A percentile compares a stretch with the other conserved stretches of the same genome.
phyloP scores from a whole-genome alignment of 2,113 vertebrate genomes.

The Pollimyrus isidori region DNA sequence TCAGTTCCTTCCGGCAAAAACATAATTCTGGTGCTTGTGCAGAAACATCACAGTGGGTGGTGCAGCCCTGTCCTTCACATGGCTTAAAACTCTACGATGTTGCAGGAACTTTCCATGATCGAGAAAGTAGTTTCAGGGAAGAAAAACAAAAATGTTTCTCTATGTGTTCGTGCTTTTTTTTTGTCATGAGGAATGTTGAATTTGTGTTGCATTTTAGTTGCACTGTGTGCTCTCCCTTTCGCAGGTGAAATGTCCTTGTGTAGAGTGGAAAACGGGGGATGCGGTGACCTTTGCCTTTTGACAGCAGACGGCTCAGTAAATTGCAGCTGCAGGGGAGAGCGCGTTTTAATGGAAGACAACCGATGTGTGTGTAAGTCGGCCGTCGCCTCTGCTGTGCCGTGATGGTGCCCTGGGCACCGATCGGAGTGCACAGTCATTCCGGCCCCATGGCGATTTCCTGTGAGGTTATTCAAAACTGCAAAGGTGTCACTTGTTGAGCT shows the following conservation, averaged over 20 bases:
- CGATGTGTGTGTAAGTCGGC: slow-evolving; percentile 96
- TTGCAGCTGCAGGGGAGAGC: slow-evolving; percentile 86
- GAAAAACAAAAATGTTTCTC: background rate
- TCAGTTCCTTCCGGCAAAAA: slow-evolving; percentile 5
- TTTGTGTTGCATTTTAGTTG: background rate
- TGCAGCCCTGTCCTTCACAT: background rate
- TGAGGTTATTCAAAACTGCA: background rate
- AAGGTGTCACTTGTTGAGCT: background rate
- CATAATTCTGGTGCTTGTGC: background rate
- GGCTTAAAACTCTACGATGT: background rate
- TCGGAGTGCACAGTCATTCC: background rate
- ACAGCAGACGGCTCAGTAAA: slow-evolving; percentile 83
- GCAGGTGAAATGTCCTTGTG: slow-evolving; percentile 91
- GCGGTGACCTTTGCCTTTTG: slow-evolving; percentile 88
- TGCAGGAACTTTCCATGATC: background rate
- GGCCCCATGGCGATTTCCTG: background rate
- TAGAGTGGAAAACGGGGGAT: slow-evolving; percentile 80
- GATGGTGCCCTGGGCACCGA: background rate
- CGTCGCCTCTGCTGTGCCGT: background rate
- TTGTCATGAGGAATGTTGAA: background rate
- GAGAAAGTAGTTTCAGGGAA: background rate
- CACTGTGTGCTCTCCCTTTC: slow-evolving; percentile 19
- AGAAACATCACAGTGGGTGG: background rate
- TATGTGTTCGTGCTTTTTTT: background rate
- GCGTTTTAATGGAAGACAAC: slow-evolving; percentile 83